A percentile compares a stretch with the other conserved stretches of the same genome.
Evolutionary conservation across 2,888 invertebrate species (phyloP).

Genomic region (Pollenia griseotomentosa): DNA sequence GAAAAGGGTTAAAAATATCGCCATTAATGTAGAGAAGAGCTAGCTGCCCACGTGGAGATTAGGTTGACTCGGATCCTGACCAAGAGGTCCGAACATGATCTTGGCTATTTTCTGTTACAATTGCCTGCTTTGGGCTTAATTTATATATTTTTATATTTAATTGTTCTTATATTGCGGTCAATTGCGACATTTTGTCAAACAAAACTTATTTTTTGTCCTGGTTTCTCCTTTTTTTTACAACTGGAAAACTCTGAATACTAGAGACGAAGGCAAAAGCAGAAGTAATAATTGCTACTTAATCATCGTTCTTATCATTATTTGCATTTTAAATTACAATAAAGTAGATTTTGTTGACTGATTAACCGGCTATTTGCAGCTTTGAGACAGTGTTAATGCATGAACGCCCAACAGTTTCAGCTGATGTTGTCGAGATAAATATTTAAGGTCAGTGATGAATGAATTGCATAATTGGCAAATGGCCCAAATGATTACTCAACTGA

Average conservation of each 20-base stretch:
- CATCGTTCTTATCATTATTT: slow-evolving; percentile 19
- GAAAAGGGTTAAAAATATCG: no score
- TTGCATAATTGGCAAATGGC: neutral
- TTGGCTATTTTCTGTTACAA: no score
- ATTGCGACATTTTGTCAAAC: slow-evolving; percentile 18
- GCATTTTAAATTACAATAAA: slow-evolving; percentile 46
- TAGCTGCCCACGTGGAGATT: no score
- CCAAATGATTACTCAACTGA: neutral
- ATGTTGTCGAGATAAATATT: neutral
- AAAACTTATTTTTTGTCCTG: neutral
- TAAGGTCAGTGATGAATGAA: neutral
- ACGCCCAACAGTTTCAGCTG: neutral
- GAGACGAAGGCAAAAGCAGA: neutral
- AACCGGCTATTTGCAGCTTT: slow-evolving; percentile 21
- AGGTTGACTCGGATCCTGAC: no score
- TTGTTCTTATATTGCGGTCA: slow-evolving; percentile 38
- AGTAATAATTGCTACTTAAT: slow-evolving; percentile 6
- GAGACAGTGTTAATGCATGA: slow-evolving; percentile 12
- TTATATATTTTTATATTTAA: neutral
- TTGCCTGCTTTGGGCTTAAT: no score
- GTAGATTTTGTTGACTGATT: slow-evolving; percentile 35
- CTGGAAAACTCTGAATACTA: neutral
- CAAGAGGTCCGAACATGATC: no score
- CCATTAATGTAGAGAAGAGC: no score
- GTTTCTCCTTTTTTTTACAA: neutral